Base-by-base conservation (phyloP, 2,888 invertebrate genomes). In the Gryllus longicercus region DNA sequence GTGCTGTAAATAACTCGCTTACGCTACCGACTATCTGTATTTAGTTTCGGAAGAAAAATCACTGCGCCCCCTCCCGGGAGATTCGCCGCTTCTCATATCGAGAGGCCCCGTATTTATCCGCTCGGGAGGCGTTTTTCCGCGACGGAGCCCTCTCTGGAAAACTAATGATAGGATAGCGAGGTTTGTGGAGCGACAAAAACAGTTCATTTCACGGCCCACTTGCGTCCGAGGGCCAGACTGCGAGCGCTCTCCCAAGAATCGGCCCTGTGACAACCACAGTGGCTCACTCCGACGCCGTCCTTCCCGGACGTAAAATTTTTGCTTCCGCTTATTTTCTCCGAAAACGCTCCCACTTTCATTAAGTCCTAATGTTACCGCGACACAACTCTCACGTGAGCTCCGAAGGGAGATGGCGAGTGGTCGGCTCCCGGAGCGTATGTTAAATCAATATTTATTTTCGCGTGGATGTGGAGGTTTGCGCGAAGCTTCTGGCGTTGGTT, bases 141-240 rank as follows among this genome's bases (percentile, higher is more conserved):
- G 16, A 63, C 16, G 63, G 63, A 63, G 63, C 63, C 12, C 63
- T 63, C n/a, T n/a, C n/a, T 63, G 63, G 63, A n/a, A 63, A 63
- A 63, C 63, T 63, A 63, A 63, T 63, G 63, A 63, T 63, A 63
- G 16, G 63, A 63, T n/a, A 18, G 16, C 63, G 63, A 18, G 63
- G 63, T 63, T 63, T 63, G 14, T n/a, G 63, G 63, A n/a, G 63
- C 63, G 63, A 63, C 63, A 63, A 63, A 63, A 63, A 63, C 63
- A 18, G 16, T 63, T 63, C n/a, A 63, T 63, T 63, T 63, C 63
- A 63, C 63, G 63, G n/a, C 63, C 8, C 63, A 63, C 63, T 63
- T 63, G 63, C n/a, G 14, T n/a, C n/a, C 63, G 63, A 63, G 63
- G 14, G 63, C n/a, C 63, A 63, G 63, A 63, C 16, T n/a, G 63